Evolutionary conservation across 1,140 invertebrate species (phyloP).

Genomic region (Tachypleus tridentatus): DNA sequence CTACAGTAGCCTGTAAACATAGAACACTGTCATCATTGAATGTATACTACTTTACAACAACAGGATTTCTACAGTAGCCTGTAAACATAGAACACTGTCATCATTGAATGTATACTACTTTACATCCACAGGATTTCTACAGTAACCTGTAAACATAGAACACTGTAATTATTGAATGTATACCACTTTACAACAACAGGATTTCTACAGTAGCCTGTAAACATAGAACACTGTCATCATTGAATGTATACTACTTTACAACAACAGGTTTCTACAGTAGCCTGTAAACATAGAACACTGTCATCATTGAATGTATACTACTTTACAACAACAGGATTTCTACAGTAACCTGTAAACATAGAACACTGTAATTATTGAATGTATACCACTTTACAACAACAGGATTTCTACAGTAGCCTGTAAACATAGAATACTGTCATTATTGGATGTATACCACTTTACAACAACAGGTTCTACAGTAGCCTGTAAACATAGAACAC

Average conservation of each 20-base stretch:
- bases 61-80: no score
- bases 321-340: neutral
- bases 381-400: neutral
- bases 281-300: neutral
- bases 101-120: neutral
- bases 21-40: constrained; percentile 3
- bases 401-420: neutral
- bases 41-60: no score
- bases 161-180: neutral
- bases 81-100: neutral
- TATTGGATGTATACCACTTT: no score
- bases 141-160: neutral
- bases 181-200: neutral
- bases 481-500: neutral
- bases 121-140: neutral
- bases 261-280: neutral
- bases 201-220: neutral
- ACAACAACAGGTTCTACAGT: no score
- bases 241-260: neutral
- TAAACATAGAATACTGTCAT: neutral
- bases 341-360: neutral
- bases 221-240: neutral
- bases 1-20: no score
- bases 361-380: neutral
- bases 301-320: neutral